Base-by-base conservation (phyloP, 2,888 invertebrate genomes). In the Caradrina kadenii region DNA sequence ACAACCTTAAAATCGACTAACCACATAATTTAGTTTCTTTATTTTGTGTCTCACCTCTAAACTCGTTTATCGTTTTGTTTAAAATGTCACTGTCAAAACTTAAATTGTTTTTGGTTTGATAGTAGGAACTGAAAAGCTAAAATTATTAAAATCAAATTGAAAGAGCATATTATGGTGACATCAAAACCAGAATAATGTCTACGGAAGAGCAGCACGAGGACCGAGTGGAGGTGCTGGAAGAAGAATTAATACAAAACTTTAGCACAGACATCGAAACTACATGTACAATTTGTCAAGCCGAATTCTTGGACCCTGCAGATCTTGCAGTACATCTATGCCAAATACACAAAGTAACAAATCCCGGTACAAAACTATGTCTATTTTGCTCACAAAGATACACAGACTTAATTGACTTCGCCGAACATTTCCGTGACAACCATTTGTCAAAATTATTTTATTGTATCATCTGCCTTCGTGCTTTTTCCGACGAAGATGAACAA, bases 261-360 rank as follows among this genome's bases (percentile, higher is more conserved):
- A 26, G 2, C 7, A 13, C 67, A 0, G 83, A 85, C 15, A 63
- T 17, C 0, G 84, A 84, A 1, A 81, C 80, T 1, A 80, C 67
- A 10, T 84, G 84, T 13, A 63, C 73, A 1, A 66, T 85, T 15
- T 84, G 84, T 21, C 61, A 70, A 31, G 84, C 84, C 0, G 84
- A 95, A 82, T 95, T 95, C 45, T 78, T 95, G 0, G 94, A 95
- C 19, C 76, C 86, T 0, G 91, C 90, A 1, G 95, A 95, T 63
- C 77, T 95, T 8, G 60, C 83, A 0, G 56, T 91, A 0, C 95
- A 95, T 63, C 54, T 90, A 2, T 67, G 72, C 0, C 93, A 93
- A 68, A 83, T 94, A 2, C 95, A 95, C 66, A 70, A 70, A 49
- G 60, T 45, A 42, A 10, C 22, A 3, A 58, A 7, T 0, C 6